These are phyloP conservation scores for Terebella lapidaria DNA, from an alignment of 2,888 invertebrate species.

Conservation along the genomic window DNA sequence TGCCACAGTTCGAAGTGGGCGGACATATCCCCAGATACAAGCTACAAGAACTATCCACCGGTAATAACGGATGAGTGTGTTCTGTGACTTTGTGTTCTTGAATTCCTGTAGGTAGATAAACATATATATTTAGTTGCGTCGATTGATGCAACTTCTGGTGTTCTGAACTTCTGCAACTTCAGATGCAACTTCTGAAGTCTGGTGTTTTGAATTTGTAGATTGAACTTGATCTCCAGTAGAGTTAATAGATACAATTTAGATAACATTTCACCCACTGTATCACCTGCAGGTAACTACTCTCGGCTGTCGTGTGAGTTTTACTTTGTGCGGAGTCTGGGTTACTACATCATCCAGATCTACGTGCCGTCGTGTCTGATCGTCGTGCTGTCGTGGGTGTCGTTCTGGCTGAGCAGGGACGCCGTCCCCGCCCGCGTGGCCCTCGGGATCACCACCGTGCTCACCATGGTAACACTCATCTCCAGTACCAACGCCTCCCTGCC, in stretches of 20 bases:
- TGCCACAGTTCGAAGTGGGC: constrained; percentile 49
- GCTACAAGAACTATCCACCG: background rate
- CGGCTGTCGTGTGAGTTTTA: constrained; percentile 62
- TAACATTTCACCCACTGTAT: too few species aligned
- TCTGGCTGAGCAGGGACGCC: constrained; percentile 54
- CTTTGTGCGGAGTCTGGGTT: constrained; percentile 77
- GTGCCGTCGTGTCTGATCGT: constrained; percentile 57
- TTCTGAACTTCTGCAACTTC: too few species aligned
- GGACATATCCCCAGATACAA: constrained; percentile 16
- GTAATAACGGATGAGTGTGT: too few species aligned
- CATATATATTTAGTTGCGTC: too few species aligned
- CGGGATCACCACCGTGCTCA: constrained; percentile 50
- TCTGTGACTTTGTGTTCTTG: too few species aligned
- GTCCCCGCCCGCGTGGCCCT: constrained; percentile 51
- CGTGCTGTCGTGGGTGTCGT: constrained; percentile 67
- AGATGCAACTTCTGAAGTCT: too few species aligned
- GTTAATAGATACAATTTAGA: too few species aligned
- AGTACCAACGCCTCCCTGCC: constrained; percentile 50
- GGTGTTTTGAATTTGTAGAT: too few species aligned
- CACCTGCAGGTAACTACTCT: constrained; percentile 47
- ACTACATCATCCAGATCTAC: constrained; percentile 60
- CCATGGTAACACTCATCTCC: constrained; percentile 53
- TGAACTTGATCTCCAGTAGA: too few species aligned
- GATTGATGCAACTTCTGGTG: too few species aligned
- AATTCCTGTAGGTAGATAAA: too few species aligned